Evolutionary conservation across 2,797 vertebrate species (phyloP).

Genomic region (Enteromius mattozi): DNA sequence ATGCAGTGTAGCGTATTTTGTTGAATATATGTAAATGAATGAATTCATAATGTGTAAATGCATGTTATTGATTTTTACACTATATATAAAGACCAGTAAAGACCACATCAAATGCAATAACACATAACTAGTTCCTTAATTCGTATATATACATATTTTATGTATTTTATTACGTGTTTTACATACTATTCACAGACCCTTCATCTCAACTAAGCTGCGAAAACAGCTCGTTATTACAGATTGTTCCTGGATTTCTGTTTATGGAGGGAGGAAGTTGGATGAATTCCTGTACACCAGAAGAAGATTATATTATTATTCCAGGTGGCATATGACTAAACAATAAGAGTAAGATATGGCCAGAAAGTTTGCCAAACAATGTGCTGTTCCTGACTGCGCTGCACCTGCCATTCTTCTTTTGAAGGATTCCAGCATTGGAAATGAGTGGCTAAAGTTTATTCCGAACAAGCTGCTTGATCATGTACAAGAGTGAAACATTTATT

Average conservation of each 20-base stretch:
- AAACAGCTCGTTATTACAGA: not conserved
- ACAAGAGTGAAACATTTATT: not conserved
- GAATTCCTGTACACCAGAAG: not conserved
- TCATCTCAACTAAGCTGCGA: not conserved
- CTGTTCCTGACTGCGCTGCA: conserved; percentile 10
- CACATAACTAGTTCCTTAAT: too few species aligned
- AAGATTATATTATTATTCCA: conserved; percentile 5
- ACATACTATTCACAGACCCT: too few species aligned
- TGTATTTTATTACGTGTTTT: not conserved
- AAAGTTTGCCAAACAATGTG: conserved; percentile 5
- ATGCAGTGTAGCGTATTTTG: not conserved
- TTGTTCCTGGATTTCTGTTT: not conserved
- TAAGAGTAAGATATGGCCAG: not conserved
- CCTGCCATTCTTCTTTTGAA: conserved; percentile 11
- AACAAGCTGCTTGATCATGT: conserved; percentile 10
- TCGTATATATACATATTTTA: too few species aligned
- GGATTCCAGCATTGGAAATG: not conserved
- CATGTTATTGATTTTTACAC: not conserved
- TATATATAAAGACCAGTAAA: too few species aligned
- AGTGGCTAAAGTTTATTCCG: not conserved
- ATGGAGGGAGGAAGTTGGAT: not conserved
- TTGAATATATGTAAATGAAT: not conserved
- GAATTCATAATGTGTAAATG: not conserved
- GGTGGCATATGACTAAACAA: conserved; percentile 14
- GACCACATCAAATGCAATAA: too few species aligned